Evolutionary conservation across 2,888 invertebrate species (phyloP).

Genomic region (Anoplius nigerrimus): DNA sequence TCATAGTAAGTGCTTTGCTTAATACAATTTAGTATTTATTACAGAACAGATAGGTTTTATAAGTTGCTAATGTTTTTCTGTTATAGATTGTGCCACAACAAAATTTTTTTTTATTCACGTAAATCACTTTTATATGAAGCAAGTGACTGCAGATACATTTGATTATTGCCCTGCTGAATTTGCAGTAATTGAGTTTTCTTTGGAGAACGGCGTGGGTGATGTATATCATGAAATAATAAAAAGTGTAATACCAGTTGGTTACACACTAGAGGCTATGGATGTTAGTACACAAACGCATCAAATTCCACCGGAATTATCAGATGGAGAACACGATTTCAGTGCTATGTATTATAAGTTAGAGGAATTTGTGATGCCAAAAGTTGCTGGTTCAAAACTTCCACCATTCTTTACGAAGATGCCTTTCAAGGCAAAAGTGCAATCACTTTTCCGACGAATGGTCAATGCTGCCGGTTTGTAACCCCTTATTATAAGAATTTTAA

Average conservation of each 20-base stretch:
- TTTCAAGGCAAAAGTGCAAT: constrained; percentile 32
- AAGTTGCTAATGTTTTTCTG: background rate
- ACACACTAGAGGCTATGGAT: constrained; percentile 73
- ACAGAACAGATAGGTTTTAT: background rate
- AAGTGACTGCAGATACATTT: constrained; percentile 30
- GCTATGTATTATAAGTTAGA: constrained; percentile 73
- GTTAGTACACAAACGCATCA: constrained; percentile 75
- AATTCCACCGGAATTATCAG: constrained; percentile 70
- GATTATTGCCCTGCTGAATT: constrained; percentile 77
- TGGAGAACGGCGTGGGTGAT: constrained; percentile 73
- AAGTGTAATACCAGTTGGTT: constrained; percentile 74
- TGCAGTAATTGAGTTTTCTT: constrained; percentile 75
- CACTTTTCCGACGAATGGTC: constrained; percentile 51
- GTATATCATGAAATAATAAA: constrained; percentile 72
- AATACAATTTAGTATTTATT: background rate
- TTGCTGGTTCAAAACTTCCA: constrained; percentile 57
- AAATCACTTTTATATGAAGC: constrained; percentile 67
- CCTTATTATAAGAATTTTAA: constrained; percentile 28
- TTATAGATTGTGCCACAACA: constrained; percentile 30
- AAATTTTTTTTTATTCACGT: constrained; percentile 71
- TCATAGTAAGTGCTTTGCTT: too few species aligned
- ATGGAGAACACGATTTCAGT: constrained; percentile 65
- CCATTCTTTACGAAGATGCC: constrained; percentile 73
- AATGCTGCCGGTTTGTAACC: constrained; percentile 46
- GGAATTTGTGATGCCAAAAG: constrained; percentile 68